Percentiles rank a stretch among this genome's conserved stretches.
Conservation (phyloP, 1,140 invertebrate species). For the Ceratoteleas bidentatus region DNA sequence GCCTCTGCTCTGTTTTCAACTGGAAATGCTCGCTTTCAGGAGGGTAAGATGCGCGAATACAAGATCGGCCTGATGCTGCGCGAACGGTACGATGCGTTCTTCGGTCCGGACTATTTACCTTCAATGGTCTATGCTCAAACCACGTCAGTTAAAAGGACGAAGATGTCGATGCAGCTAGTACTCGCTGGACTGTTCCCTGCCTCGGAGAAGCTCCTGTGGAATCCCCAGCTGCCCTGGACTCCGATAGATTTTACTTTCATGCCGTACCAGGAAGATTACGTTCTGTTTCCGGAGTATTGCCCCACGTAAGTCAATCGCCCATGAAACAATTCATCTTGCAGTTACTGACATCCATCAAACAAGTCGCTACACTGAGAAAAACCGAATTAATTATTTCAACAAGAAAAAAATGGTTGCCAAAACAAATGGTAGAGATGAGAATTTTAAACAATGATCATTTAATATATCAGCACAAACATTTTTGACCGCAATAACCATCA, state of each 20-base stretch:
- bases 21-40: conserved; percentile 70
- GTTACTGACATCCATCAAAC: neutral
- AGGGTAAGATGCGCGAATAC: conserved; percentile 83
- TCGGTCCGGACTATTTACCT: conserved; percentile 82
- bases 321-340: conserved; percentile 2
- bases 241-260: conserved; percentile 80
- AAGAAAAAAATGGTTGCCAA: no score
- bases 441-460: no score
- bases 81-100: conserved; percentile 82
- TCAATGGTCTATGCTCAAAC: conserved; percentile 81
- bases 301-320: conserved; percentile 67
- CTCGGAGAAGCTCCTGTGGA: conserved; percentile 82
- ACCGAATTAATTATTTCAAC: no score
- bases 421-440: no score
- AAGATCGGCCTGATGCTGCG: conserved; percentile 83
- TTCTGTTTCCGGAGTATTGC: conserved; percentile 75
- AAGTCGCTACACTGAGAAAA: neutral
- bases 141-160: conserved; percentile 84
- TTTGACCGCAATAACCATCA: no score
- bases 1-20: neutral
- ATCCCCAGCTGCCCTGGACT: conserved; percentile 85
- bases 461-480: no score
- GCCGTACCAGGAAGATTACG: conserved; percentile 67
- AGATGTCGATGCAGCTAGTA: conserved; percentile 88
- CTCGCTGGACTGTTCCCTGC: conserved; percentile 87